phyloP scores from a whole-genome alignment of 2,113 vertebrate species.

The Empidonax traillii region DNA sequence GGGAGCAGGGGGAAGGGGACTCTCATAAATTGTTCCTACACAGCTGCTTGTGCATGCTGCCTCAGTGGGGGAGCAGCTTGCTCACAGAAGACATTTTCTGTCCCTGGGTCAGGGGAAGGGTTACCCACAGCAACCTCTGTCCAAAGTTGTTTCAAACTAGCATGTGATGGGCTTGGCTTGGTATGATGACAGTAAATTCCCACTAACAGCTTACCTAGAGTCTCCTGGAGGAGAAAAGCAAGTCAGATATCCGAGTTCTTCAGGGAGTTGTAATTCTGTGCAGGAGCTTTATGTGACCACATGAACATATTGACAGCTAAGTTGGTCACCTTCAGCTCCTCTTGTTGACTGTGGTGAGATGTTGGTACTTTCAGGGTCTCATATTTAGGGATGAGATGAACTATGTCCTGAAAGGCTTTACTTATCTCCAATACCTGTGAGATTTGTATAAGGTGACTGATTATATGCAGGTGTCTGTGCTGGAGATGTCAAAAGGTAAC shows the following conservation, averaged over 20 bases:
- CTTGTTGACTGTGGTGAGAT: neutral
- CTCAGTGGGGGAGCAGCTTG: neutral
- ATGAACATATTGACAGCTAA: neutral
- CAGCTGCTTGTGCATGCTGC: neutral
- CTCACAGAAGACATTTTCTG: neutral
- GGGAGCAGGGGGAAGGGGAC: no score
- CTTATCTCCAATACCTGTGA: neutral
- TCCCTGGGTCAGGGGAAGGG: neutral
- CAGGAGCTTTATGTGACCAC: neutral
- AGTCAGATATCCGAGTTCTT: neutral
- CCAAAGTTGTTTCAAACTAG: neutral
- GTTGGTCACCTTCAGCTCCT: neutral
- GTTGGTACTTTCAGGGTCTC: neutral
- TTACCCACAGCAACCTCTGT: neutral
- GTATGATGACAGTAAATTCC: neutral
- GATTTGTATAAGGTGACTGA: neutral
- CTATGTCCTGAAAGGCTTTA: neutral
- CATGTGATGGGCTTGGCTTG: fast-evolving
- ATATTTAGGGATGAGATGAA: neutral
- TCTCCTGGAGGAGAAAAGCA: neutral
- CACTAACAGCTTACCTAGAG: neutral
- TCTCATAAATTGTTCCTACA: neutral
- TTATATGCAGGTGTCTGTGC: neutral
- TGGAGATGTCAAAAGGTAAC: neutral
- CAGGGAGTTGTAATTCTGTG: neutral